These are phyloP conservation scores for Trichonephila clavata DNA, from an alignment of 1,140 invertebrate genomes.

Conservation along the genomic window DNA sequence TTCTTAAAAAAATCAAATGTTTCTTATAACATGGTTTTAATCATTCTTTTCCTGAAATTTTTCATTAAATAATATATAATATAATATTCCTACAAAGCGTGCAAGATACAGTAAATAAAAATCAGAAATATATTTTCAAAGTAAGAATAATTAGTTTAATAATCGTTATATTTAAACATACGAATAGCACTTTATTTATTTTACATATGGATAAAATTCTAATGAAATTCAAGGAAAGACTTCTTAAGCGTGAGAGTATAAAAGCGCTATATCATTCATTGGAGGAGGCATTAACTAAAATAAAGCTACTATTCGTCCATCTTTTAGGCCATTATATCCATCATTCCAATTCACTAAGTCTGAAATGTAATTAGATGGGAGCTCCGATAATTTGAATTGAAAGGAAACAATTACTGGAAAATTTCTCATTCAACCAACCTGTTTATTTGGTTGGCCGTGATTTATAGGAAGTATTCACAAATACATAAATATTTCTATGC, in stretches of 20 bases:
- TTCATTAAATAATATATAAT: no score
- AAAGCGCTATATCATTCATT: background rate
- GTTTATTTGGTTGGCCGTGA: background rate
- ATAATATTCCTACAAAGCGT: no score
- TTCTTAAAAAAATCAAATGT: background rate
- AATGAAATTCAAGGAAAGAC: background rate
- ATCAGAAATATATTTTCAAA: no score
- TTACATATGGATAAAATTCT: background rate
- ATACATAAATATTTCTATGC: constrained; percentile 6
- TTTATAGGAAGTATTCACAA: background rate
- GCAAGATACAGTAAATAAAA: no score
- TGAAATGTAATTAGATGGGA: constrained; percentile 26
- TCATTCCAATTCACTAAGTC: constrained; percentile 15
- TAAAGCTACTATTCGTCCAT: background rate
- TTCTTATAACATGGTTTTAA: no score
- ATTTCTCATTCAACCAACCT: background rate
- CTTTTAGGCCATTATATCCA: background rate
- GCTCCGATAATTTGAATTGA: constrained; percentile 33
- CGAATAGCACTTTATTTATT: background rate
- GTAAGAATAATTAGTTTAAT: no score
- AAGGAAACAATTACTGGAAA: constrained; percentile 21
- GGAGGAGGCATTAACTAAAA: background rate
- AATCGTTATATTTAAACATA: background rate
- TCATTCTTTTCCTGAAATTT: no score
- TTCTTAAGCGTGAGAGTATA: background rate